These are phyloP conservation scores for Ophion slaviceki DNA, from an alignment of 2,888 invertebrate genomes.

Conservation along the genomic window DNA sequence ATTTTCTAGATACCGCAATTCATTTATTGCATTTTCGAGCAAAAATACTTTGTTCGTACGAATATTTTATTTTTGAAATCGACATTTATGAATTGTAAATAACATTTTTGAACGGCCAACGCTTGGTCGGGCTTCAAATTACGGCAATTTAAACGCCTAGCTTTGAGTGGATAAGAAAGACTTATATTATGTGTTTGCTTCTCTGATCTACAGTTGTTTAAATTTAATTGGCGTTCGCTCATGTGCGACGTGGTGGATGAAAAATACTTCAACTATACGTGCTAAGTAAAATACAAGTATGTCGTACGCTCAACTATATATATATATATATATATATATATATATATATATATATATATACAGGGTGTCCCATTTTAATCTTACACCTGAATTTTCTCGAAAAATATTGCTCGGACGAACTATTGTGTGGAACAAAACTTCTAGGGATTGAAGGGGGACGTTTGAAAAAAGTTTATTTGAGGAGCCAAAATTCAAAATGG, in stretches of 20 bases:
- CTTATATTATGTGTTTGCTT: constrained; percentile 18
- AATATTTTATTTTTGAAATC: background rate
- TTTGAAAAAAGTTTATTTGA: too few relatives aligned
- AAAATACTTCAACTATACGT: constrained; percentile 8
- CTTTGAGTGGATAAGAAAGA: background rate
- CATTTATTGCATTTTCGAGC: background rate
- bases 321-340: background rate
- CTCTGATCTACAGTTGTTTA: constrained; percentile 49
- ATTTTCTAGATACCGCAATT: background rate
- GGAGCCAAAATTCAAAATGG: too few relatives aligned
- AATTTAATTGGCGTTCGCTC: constrained; percentile 30
- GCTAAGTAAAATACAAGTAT: constrained; percentile 11
- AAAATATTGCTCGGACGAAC: too few relatives aligned
- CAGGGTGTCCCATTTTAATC: too few relatives aligned
- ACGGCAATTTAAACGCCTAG: background rate
- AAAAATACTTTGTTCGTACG: background rate
- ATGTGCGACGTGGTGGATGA: constrained; percentile 15
- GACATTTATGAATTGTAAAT: background rate
- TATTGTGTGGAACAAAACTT: too few relatives aligned
- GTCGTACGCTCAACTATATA: background rate
- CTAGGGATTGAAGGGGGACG: too few relatives aligned
- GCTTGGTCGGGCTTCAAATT: background rate
- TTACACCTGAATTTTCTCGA: too few relatives aligned
- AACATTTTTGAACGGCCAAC: background rate
- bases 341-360: too few relatives aligned